Evolutionary conservation across 2,888 invertebrate genomes (phyloP).

Genomic region (Dorcus hopei): DNA sequence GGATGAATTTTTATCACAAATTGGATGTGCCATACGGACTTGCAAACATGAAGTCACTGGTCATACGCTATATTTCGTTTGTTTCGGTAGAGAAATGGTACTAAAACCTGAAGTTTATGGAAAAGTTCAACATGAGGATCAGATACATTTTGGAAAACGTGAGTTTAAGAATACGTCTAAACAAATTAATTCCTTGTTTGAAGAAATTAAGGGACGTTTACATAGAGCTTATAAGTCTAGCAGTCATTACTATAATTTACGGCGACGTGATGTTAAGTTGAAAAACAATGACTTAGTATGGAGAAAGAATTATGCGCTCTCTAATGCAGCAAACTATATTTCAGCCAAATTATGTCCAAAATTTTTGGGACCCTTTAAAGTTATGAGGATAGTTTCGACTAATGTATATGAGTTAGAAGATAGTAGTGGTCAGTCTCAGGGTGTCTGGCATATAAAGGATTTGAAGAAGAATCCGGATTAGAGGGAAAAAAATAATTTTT

Average conservation of each 20-base stretch:
- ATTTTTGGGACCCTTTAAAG: too few species aligned
- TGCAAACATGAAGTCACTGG: background rate
- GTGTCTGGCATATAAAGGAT: too few species aligned
- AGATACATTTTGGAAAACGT: background rate
- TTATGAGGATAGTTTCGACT: too few species aligned
- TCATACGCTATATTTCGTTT: background rate
- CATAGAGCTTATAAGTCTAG: too few species aligned
- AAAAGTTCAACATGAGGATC: background rate
- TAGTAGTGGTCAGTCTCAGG: too few species aligned
- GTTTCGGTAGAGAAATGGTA: background rate
- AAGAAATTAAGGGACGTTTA: background rate
- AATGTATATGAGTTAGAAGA: too few species aligned
- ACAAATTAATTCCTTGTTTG: background rate
- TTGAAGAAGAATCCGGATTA: background rate
- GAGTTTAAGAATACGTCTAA: background rate
- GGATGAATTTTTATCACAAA: background rate
- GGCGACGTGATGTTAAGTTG: background rate
- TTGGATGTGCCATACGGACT: background rate
- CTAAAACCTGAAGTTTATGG: background rate
- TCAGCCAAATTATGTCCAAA: too few species aligned
- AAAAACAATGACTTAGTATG: too few species aligned
- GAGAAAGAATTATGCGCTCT: too few species aligned
- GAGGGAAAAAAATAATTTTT: background rate
- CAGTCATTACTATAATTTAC: too few species aligned
- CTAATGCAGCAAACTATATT: too few species aligned